These are phyloP conservation scores for Porites divaricata DNA, from an alignment of 92 coral and sea anemone species.

Conservation along the genomic window DNA sequence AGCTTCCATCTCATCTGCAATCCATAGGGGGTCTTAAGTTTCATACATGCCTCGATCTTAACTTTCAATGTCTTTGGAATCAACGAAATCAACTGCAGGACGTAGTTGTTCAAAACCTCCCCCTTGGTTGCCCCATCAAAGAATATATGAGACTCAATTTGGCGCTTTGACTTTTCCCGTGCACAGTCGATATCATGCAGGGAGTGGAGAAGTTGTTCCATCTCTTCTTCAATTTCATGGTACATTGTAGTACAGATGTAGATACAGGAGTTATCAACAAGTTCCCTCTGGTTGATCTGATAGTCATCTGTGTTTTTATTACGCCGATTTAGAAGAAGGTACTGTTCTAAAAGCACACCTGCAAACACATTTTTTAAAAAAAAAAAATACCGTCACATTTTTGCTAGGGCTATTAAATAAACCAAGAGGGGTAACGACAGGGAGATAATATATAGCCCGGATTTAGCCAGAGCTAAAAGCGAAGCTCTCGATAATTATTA, in stretches of 20 bases:
- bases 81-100: slow-evolving; percentile 85
- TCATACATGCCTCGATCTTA: slow-evolving; percentile 60
- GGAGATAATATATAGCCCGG: too few relatives aligned
- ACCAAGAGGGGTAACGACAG: too few relatives aligned
- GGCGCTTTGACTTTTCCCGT: slow-evolving; percentile 69
- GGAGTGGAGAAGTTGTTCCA: slow-evolving; percentile 94
- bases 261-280: slow-evolving; percentile 77
- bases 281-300: slow-evolving; percentile 73
- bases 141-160: slow-evolving; percentile 95
- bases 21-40: slow-evolving; percentile 92
- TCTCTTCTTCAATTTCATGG: slow-evolving; percentile 91
- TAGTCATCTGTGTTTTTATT: slow-evolving; percentile 86
- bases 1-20: slow-evolving; percentile 95
- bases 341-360: slow-evolving; percentile 93
- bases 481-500: too few relatives aligned
- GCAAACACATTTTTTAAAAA: too few relatives aligned
- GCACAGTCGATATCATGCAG: slow-evolving; percentile 92
- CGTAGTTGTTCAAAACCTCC: slow-evolving; percentile 87
- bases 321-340: slow-evolving; percentile 86
- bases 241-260: slow-evolving; percentile 99
- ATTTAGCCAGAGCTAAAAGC: too few relatives aligned
- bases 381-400: too few relatives aligned
- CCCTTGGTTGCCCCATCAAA: slow-evolving; percentile 98
- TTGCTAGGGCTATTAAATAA: too few relatives aligned
- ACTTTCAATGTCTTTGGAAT: slow-evolving; percentile 85